Base-by-base conservation (phyloP, 2,888 invertebrate genomes). In the Cerastis leucographa region DNA sequence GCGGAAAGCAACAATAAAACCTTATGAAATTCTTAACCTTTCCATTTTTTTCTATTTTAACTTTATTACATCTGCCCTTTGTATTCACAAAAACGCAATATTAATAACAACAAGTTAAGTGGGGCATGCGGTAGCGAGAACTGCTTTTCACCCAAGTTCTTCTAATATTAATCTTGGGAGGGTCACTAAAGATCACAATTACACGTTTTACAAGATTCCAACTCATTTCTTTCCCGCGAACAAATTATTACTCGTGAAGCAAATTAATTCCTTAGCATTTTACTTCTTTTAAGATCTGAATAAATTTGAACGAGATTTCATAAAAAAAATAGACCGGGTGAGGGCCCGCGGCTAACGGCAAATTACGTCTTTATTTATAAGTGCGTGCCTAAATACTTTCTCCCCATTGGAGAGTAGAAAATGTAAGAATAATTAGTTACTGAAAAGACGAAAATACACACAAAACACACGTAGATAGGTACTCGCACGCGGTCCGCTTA, bases 331-430 rank as follows among this genome's bases (percentile, higher is more conserved):
- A 94, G 92, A 93, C 90, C 93, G 90, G 89, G 91, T 88, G 89
- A 89, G 90, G 82, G 95, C 95, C 95, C 86, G 94, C 94, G 96
- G 96, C 95, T 92, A 93, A 88, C 90, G 91, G 92, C 93, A 95
- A 96, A 96, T 96, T 96, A 95, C 95, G 90, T 94, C 93, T 94
- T 95, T 96, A 95, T 95, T 95, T 95, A 94, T 95, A 94, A 94
- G 93, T 82, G 51, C 66, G 83, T 92, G 90, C 87, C 88, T 88
- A 90, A 90, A 91, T 87, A 93, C 92, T 93, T 92, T 89, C 85
- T 89, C 90, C 85, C 87, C 89, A 89, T 89, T 87, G 87, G 81
- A 85, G 85, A 88, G 80, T 84, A 83, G 80, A 64, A 64, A 42
- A 87, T 84, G 85, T 84, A 79, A 83, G 40, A 62, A 66, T 66